phyloP scores from a whole-genome alignment of 2,888 invertebrate species.

The Drosophila parthenogenetica region DNA sequence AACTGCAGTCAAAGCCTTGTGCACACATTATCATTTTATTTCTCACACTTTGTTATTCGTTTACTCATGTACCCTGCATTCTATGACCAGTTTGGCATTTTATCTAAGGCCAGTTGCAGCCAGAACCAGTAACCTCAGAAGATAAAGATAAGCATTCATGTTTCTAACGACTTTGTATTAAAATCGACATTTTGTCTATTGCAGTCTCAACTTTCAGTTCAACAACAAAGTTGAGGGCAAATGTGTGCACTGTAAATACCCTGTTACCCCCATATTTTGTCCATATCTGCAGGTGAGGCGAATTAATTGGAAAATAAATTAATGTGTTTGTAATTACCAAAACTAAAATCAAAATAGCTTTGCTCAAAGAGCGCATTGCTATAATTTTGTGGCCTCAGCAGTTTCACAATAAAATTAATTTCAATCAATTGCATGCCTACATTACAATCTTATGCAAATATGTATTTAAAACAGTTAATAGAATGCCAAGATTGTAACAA shows the following conservation, averaged over 20 bases:
- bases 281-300: too few species aligned
- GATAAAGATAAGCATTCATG: neutral
- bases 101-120: slow-evolving; percentile 22
- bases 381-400: neutral
- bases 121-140: neutral
- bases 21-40: slow-evolving; percentile 12
- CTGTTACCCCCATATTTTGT: neutral
- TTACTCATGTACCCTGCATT: slow-evolving; percentile 10
- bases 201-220: slow-evolving; percentile 1
- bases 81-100: neutral
- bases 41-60: slow-evolving; percentile 28
- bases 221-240: neutral
- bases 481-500: neutral
- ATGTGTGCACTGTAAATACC: neutral
- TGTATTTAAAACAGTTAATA: neutral
- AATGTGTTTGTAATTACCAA: neutral
- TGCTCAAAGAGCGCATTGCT: neutral
- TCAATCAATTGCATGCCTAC: slow-evolving; percentile 3
- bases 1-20: neutral
- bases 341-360: neutral
- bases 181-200: slow-evolving; percentile 6
- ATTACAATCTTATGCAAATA: neutral
- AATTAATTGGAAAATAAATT: neutral
- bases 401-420: neutral
- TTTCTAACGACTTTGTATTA: slow-evolving; percentile 5